Base-by-base conservation (phyloP, 37 sponge, comb jelly and placozoan species). In the Lycopodina hypogea region DNA sequence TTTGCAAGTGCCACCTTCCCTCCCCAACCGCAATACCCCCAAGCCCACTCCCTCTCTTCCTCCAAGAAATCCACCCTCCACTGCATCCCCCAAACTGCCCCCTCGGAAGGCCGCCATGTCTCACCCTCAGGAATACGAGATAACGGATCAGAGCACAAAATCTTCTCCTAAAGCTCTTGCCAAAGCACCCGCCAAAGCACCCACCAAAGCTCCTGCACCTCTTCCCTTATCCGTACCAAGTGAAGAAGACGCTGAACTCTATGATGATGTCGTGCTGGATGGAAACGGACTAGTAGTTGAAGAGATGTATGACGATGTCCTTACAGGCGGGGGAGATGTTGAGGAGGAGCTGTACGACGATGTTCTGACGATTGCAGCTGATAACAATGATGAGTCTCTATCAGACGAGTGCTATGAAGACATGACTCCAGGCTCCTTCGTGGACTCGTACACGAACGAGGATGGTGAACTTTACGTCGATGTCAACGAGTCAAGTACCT, bases 381-480 rank as follows among this genome's bases (percentile, higher is more conserved):
- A 18, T 15, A 34, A 12, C 6, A 15, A 28, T 32, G 55, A 36
- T 15, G 68, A 56, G 29, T 55, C 55, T 34, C 33, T 50, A 15
- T 30, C 62, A 14, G 77, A 68, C 14, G 84, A 76, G n/a, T 72
- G 37, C 30, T 85, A 85, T 35, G 86, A 85, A 32, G 86, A 85
- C 55, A 72, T 78, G 79, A 63, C 64, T 17, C 56, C 76, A 30
- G 73, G 64, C 32, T 52, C 45, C 2, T 14, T 23, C 1, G 1
- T 29, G 29, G 75, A 72, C 0, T 81, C 81, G 3, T 87, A 87
- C 61, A 42, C 50, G 3, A 58, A 81, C 3, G 73, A 63, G 9
- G 68, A 50, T 21, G 84, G 72, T 22, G 87, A 86, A 11, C 63
- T 80, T 33, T 79, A 86, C 40, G 81, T 80, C 2, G 87, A 86